Conservation (phyloP, 2,113 vertebrate species). For the Hippocampus barbouri region DNA sequence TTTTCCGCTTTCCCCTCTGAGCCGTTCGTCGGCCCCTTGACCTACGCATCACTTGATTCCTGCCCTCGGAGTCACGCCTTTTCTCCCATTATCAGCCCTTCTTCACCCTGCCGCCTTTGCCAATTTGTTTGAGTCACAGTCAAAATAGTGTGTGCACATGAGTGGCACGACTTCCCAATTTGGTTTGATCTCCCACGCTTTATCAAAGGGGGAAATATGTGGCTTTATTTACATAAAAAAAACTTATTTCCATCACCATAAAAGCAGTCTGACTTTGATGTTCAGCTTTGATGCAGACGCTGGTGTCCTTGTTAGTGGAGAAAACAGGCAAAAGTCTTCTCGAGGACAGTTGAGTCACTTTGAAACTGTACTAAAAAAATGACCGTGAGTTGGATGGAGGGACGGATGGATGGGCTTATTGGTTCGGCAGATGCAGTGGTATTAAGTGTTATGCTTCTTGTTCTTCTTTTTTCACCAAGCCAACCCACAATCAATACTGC, state of each 20-base stretch:
- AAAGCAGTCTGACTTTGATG: conserved; percentile 11
- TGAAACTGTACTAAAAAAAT: not conserved
- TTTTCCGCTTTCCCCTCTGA: not conserved
- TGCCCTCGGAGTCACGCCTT: not conserved
- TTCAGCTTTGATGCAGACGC: not conserved
- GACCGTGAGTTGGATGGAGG: not conserved
- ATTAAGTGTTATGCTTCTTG: too few relatives aligned
- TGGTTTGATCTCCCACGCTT: conserved; percentile 3
- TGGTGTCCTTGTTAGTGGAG: not conserved
- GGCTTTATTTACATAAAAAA: conserved; percentile 9
- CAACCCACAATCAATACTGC: too few relatives aligned
- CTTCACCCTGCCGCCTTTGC: not conserved
- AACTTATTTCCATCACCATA: not conserved
- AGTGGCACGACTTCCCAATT: not conserved
- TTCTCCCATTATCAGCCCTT: not conserved
- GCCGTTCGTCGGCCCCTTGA: not conserved
- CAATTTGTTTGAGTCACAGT: conserved; percentile 1
- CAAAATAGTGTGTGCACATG: not conserved
- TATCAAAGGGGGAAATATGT: not conserved
- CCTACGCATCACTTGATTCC: not conserved
- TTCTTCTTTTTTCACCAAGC: too few relatives aligned
- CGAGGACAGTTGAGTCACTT: not conserved
- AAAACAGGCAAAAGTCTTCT: not conserved
- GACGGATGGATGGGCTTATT: not conserved
- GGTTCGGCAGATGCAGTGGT: too few relatives aligned